Evolutionary conservation across 2,113 vertebrate species (phyloP).

Genomic region (Oreochromis tanganicae): DNA sequence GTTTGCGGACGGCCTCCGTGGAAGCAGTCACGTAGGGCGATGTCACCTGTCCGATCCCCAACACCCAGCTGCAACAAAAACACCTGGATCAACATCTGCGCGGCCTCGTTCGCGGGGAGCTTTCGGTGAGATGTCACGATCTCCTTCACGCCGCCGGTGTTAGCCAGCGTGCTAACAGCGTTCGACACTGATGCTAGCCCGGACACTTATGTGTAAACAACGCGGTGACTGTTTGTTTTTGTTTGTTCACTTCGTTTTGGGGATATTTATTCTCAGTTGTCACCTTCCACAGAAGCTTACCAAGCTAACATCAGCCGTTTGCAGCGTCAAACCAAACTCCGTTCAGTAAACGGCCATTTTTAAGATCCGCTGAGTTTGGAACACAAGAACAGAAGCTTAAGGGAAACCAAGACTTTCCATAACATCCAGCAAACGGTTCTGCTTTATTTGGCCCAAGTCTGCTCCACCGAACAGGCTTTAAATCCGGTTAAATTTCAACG

Average conservation of each 20-base stretch:
- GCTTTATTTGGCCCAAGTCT: not conserved
- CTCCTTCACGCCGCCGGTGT: not conserved
- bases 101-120: not conserved
- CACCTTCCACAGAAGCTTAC: not conserved
- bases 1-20: not conserved
- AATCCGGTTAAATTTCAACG: not conserved
- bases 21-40: slow-evolving; percentile 1
- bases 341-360: not conserved
- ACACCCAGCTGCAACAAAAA: not conserved
- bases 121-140: not conserved
- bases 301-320: not conserved
- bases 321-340: not conserved
- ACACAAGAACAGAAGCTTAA: not conserved
- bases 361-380: not conserved
- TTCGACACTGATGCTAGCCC: not conserved
- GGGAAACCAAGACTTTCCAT: not conserved
- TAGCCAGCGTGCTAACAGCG: not conserved
- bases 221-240: not conserved
- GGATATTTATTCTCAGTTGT: not conserved
- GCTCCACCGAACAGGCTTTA: not conserved
- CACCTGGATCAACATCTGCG: not conserved
- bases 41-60: not conserved
- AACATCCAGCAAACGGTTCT: not conserved
- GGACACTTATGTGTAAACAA: not conserved
- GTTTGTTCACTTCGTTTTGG: not conserved